Percentiles rank a stretch among this genome's conserved stretches.
Conservation (phyloP, 2,888 invertebrate species). For the Allygus modestus region DNA sequence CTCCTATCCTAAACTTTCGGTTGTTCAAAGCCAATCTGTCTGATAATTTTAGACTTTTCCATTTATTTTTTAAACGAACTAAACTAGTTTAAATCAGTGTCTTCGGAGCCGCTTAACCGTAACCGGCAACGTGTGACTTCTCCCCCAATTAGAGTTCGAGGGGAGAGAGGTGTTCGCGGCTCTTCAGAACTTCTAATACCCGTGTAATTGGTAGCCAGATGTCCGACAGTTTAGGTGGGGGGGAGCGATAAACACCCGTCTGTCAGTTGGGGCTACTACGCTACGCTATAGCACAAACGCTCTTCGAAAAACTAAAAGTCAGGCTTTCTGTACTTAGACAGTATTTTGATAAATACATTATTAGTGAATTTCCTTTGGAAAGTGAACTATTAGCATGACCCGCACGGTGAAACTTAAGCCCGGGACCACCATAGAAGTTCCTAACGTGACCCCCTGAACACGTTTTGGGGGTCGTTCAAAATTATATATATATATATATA, state of each 20-base stretch:
- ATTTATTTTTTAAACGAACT: not conserved
- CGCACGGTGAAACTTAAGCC: too few relatives aligned
- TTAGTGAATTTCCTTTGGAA: too few relatives aligned
- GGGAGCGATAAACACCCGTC: not conserved
- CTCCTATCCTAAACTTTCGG: too few relatives aligned
- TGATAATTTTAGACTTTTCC: not conserved
- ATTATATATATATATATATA: too few relatives aligned
- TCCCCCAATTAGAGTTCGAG: constrained; percentile 17
- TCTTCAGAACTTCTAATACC: constrained; percentile 37
- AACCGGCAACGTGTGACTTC: not conserved
- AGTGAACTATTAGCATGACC: too few relatives aligned
- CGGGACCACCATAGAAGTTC: too few relatives aligned
- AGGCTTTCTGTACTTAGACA: too few relatives aligned
- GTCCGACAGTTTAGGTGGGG: not conserved
- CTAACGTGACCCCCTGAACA: too few relatives aligned
- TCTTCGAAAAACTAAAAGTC: too few relatives aligned
- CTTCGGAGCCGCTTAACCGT: not conserved
- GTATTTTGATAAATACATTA: too few relatives aligned
- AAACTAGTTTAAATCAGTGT: constrained; percentile 9
- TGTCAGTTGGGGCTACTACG: not conserved
- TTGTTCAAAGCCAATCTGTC: too few relatives aligned
- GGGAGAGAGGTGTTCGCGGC: constrained; percentile 19
- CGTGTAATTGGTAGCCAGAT: constrained; percentile 48
- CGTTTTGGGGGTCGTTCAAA: too few relatives aligned
- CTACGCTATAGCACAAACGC: not conserved